Conservation (phyloP, 2,113 vertebrate species). For the Trogon melanurus region DNA sequence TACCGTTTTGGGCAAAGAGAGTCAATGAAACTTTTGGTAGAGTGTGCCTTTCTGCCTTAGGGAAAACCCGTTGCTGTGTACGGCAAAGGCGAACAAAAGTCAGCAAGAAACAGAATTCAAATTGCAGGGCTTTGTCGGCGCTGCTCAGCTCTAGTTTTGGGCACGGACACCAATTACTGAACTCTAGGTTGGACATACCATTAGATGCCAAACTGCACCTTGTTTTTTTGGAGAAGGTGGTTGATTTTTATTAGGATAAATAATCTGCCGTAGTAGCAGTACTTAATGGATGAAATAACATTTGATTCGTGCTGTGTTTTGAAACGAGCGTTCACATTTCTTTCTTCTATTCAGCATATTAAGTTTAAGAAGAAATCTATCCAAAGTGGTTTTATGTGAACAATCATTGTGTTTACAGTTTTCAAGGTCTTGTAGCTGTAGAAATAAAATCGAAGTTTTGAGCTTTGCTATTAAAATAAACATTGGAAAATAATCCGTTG, state of each 20-base stretch:
- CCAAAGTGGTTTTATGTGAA: constrained; percentile 31
- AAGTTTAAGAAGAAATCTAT: constrained; percentile 41
- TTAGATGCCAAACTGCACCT: not conserved
- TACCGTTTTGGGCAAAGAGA: not conserved
- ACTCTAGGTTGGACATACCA: not conserved
- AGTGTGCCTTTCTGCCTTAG: not conserved
- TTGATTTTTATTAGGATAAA: not conserved
- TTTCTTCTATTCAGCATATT: constrained; percentile 11
- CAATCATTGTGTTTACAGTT: constrained; percentile 13
- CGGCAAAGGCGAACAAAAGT: not conserved
- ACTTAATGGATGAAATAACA: not conserved
- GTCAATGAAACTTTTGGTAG: not conserved
- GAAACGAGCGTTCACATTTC: constrained; percentile 15
- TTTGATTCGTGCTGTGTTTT: constrained; percentile 6
- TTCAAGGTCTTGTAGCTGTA: constrained; percentile 48
- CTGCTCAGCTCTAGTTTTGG: not conserved
- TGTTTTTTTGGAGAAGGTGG: not conserved
- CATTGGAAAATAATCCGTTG: constrained; percentile 4
- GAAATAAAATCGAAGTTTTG: constrained; percentile 43
- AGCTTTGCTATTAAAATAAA: constrained; percentile 22
- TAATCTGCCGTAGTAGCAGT: not conserved
- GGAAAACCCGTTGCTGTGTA: not conserved
- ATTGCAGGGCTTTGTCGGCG: not conserved
- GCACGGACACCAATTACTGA: not conserved
- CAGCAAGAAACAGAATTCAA: not conserved